Conservation (phyloP, 2,113 vertebrate genomes). For the Epinephelus lanceolatus region DNA sequence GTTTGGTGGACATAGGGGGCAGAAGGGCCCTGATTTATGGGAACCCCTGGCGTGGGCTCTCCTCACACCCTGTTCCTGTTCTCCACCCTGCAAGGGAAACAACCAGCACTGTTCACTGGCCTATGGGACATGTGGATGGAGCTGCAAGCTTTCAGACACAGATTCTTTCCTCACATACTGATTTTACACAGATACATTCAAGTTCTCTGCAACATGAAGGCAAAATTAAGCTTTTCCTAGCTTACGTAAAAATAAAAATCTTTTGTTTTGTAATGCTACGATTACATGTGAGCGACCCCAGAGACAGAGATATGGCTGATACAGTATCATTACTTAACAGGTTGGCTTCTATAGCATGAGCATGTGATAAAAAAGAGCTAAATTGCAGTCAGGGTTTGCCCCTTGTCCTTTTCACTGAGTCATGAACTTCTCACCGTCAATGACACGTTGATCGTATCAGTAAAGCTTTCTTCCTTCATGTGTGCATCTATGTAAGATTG, state of each 20-base stretch:
- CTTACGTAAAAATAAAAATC: neutral
- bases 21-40: constrained; percentile 85
- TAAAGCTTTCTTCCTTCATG: constrained; percentile 7
- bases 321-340: constrained; percentile 43
- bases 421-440: constrained; percentile 50
- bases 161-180: neutral
- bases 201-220: neutral
- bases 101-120: constrained; percentile 45
- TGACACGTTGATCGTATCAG: constrained; percentile 44
- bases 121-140: constrained; percentile 18
- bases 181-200: neutral
- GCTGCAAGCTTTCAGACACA: constrained; percentile 5
- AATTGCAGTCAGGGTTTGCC: constrained; percentile 51
- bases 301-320: constrained; percentile 45
- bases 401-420: constrained; percentile 71
- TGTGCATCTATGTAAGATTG: constrained; percentile 13
- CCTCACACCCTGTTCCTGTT: constrained; percentile 82
- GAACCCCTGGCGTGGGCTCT: constrained; percentile 79
- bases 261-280: constrained; percentile 22
- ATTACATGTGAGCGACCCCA: constrained; percentile 35
- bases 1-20: constrained; percentile 78
- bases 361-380: constrained; percentile 56
- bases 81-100: constrained; percentile 68
- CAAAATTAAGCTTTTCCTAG: neutral
- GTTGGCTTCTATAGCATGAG: constrained; percentile 36